Conservation (phyloP, 2,113 vertebrate species). For the Passer domesticus region DNA sequence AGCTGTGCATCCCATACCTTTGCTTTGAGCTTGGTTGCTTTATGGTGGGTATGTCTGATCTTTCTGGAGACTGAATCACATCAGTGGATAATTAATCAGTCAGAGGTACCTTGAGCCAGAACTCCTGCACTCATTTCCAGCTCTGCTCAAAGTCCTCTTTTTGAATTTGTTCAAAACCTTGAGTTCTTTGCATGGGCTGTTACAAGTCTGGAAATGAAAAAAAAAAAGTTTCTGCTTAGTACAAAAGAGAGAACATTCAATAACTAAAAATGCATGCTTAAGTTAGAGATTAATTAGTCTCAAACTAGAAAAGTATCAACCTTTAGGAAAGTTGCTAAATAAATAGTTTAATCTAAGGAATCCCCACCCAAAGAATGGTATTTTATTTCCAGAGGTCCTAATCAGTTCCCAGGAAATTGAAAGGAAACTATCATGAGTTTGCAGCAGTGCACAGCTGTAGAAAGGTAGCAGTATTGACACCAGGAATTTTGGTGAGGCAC, state of each 20-base stretch:
- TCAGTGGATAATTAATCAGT: background rate
- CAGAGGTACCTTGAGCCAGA: background rate
- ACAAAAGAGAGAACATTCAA: background rate
- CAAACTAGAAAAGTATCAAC: background rate
- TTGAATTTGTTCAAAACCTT: background rate
- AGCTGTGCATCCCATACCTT: background rate
- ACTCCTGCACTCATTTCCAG: background rate
- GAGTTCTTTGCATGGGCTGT: background rate
- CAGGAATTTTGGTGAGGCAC: background rate
- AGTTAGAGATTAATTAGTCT: accelerated
- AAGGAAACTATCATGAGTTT: background rate
- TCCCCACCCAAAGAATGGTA: background rate
- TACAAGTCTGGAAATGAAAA: background rate
- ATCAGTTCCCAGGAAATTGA: background rate
- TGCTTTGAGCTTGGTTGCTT: background rate
- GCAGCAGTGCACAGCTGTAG: background rate
- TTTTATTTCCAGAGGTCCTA: background rate
- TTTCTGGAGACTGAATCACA: background rate
- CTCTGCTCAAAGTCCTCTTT: background rate
- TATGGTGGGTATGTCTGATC: accelerated
- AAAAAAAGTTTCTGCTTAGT: background rate
- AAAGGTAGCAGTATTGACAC: accelerated
- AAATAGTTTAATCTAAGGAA: background rate
- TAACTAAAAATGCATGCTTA: accelerated
- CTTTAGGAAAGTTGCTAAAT: background rate